Evolutionary conservation across 2,888 invertebrate species (phyloP), one percentile per base, ranked within the genome.

Genomic region (Amiota mariae): DNA sequence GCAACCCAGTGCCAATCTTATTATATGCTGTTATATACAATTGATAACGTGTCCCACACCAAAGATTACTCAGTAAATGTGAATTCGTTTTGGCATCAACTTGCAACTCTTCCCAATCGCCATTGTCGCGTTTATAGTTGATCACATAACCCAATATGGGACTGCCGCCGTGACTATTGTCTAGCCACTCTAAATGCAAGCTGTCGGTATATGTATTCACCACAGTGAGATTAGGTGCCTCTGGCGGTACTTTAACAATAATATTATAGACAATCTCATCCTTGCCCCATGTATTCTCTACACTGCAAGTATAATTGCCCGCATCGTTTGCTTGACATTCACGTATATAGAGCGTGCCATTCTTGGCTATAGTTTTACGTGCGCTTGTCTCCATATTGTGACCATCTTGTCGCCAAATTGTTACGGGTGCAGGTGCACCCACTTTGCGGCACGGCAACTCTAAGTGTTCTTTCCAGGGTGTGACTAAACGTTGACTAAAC

Each of bases 101-200:
- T 88, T 96, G 96, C 75, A 96, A 90, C 88, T 97, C 97, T 88
- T 97, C 96, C 97, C 97, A 97, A 86, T 97, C 97, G 0, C 97
- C 97, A 84, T 95, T 95, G 82, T 96, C 96, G 13, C 96, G 92
- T 88, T 96, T 96, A 90, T 96, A 97, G 91, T 96, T 96, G 77
- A 97, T 95, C 8, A 96, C 95, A 89, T 96, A 97, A 51, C 96
- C 96, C 77, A 95, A 89, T 75, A 95, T 94, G 36, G 94, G 94
- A 77, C 95, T 96, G 11, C 96, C 96, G 1, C 95, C 95, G 84
- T 95, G 95, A 49, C 94, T 94, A 85, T 94, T 94, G 85, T 94
- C 94, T 80, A 93, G 92, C 96, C 96, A 96, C 85, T 95, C 94
- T 73, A 96, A 91, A 82, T 95, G 94, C 81, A 96, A 91, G 71